phyloP scores from a whole-genome alignment of 2,113 vertebrate genomes.

The Barnardius zonarius region DNA sequence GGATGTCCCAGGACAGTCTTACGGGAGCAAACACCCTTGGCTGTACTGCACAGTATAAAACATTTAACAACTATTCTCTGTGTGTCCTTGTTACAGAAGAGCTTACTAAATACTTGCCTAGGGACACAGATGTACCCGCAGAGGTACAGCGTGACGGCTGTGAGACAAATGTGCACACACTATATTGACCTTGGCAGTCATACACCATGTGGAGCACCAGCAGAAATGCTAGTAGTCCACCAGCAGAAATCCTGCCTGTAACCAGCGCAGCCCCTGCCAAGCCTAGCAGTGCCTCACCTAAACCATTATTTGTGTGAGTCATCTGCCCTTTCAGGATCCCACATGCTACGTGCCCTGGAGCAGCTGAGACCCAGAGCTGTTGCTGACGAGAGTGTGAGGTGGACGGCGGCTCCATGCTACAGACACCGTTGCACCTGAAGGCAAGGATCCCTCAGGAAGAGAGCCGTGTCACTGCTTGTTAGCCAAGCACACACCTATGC shows the following conservation, averaged over 20 bases:
- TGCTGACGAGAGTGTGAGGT: not conserved
- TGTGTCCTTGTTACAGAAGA: not conserved
- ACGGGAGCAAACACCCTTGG: not conserved
- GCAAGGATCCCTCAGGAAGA: not conserved
- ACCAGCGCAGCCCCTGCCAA: not conserved
- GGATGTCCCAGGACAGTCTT: not conserved
- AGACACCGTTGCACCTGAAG: not conserved
- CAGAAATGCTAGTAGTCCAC: not conserved
- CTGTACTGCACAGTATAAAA: not conserved
- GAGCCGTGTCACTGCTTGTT: not conserved
- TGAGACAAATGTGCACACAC: not conserved
- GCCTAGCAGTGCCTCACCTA: not conserved
- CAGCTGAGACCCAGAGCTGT: not conserved
- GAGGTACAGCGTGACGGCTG: not conserved
- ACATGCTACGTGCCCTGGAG: rapidly evolving
- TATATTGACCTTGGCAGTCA: not conserved
- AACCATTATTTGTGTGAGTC: not conserved
- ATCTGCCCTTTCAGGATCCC: not conserved
- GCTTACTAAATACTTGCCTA: conserved; percentile 25
- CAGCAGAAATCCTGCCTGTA: not conserved
- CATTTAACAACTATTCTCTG: not conserved
- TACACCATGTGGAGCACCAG: not conserved
- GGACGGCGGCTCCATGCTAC: rapidly evolving
- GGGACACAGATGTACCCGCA: conserved; percentile 1
- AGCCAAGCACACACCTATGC: not conserved